These are phyloP conservation scores for Cyphomyrmex costatus DNA, from an alignment of 1,140 invertebrate genomes.

Conservation along the genomic window DNA sequence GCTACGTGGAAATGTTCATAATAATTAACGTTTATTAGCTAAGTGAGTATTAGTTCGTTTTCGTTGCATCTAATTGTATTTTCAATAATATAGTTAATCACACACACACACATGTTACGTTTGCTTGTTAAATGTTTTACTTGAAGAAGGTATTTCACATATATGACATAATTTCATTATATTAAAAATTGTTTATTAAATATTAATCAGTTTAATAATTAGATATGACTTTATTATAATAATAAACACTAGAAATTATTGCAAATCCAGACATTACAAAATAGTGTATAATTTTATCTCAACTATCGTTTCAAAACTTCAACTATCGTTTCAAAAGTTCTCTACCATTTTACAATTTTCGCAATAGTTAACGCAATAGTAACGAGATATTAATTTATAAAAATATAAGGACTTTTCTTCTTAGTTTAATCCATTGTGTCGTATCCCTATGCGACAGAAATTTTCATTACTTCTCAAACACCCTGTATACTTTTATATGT, in stretches of 20 bases:
- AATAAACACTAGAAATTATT: background rate
- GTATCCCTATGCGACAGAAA: no score
- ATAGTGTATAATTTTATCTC: background rate
- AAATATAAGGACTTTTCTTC: no score
- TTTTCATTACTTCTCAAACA: no score
- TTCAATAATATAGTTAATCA: slow-evolving; percentile 3
- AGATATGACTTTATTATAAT: background rate
- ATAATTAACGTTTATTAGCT: slow-evolving; percentile 17
- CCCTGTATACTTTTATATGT: no score
- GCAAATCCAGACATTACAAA: background rate
- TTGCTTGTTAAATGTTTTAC: slow-evolving; percentile 12
- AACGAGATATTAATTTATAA: no score
- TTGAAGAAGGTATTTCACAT: background rate
- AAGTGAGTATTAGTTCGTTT: background rate
- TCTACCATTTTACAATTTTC: no score
- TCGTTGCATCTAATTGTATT: background rate
- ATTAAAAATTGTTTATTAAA: background rate
- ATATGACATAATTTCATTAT: background rate
- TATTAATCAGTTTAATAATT: background rate
- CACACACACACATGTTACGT: no score
- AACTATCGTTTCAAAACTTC: background rate
- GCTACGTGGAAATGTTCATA: background rate
- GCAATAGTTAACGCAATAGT: no score
- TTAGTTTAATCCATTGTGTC: no score
- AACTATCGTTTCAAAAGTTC: no score